Base-by-base conservation (phyloP, 2,888 invertebrate species). In the Dynastes grantii region DNA sequence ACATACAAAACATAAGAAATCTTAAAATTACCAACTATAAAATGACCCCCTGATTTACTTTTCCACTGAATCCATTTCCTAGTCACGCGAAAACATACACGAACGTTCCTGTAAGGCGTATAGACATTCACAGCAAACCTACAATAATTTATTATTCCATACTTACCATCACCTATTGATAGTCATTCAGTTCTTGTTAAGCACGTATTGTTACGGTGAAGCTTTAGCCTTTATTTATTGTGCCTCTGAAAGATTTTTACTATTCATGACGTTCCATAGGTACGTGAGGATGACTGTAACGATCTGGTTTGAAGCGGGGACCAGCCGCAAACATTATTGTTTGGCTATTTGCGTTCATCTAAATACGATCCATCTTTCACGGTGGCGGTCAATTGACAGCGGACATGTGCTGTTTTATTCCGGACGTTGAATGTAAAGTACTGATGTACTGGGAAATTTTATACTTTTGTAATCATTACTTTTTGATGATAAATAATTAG, bases 291-390 rank as follows among this genome's bases (percentile, higher is more conserved):
- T 22, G 58, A 67, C 16, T 13, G 40, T 40, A 5, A 22, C 13
- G 37, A 16, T 40, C 58, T 58, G 73, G 22, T 58, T 8, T 37
- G 40, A 22, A n/a, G 13, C 22, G 78, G 79, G 80, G 37, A 78
- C 27, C 79, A 65, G 77, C 78, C 81, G 78, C 78, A 16, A 58
- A 58, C 55, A 22, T 65, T 63, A 71, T n/a, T 80, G 79, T 79
- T 77, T 80, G 80, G 73, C 68, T 79, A 80, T 81, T 81, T 79
- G 79, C 76, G 79, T 68, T 78, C 78, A 81, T 81, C 80, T 76
- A 80, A 80, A 80, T 77, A 79, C 77, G 80, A 81, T 81, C 80
- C 79, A 79, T 80, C 80, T 79, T 81, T 55, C 55, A 73, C 58
- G 73, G 73, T 58, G 22, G 45, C 58, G 27, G 40, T 73, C 73